Conservation (phyloP, 2,888 invertebrate species). For the Eupsilia transversa region DNA sequence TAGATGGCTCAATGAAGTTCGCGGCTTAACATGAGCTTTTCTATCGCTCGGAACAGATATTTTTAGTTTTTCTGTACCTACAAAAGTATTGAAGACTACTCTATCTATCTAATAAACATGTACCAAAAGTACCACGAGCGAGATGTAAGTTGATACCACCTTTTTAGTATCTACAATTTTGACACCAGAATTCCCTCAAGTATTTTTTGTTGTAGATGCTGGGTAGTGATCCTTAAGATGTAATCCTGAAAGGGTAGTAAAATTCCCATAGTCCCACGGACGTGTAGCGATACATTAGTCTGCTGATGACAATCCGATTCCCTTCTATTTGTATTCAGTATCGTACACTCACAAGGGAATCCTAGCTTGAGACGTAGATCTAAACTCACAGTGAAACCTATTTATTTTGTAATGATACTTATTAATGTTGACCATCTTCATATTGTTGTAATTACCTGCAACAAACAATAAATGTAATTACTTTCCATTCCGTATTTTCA, state of each 20-base stretch:
- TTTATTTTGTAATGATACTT: background rate
- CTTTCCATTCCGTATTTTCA: background rate
- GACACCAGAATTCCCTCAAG: background rate
- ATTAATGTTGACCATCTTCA: background rate
- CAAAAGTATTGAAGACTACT: background rate
- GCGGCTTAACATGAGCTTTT: background rate
- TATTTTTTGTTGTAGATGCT: background rate
- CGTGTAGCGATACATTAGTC: no score
- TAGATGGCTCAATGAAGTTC: background rate
- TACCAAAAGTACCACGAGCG: no score
- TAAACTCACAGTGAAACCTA: conserved; percentile 2
- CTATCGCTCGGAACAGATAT: background rate
- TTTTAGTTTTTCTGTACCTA: no score
- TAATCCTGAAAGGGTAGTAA: no score
- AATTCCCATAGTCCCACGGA: no score
- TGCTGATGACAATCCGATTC: no score
- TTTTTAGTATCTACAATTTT: background rate
- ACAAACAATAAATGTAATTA: conserved; percentile 6
- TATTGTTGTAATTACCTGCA: conserved; percentile 29
- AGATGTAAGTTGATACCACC: background rate
- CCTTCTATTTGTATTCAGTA: conserved; percentile 19
- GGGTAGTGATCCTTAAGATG: no score
- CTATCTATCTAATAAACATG: background rate
- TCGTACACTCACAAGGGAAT: background rate
- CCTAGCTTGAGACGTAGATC: background rate